Base-by-base conservation (phyloP, 2,888 invertebrate species). In the Apoda limacodes region DNA sequence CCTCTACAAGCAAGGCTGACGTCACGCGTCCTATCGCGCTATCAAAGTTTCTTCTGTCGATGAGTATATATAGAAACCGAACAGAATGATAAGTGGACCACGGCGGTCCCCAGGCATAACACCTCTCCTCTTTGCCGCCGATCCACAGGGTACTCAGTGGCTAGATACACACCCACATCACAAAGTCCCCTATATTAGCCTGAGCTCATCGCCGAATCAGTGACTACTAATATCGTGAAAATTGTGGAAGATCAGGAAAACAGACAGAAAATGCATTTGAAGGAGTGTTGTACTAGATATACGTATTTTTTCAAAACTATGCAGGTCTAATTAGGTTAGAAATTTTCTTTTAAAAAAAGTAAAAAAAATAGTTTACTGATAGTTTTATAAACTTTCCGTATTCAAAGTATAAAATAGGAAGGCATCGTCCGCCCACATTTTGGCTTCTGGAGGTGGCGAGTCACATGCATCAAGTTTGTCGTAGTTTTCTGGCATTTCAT, bases 341-440 rank as follows among this genome's bases (percentile, higher is more conserved):
- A 6, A 14, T 21, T 4, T 28, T 7, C 25, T 25, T 25, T 21
- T 25, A n/a, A n/a, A 13, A 13, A 11, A 12, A n/a, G 4, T 23
- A 17, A 6, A 14, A 5, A 13, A 23, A 19, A 6, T 10, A 20
- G 12, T 27, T 24, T n/a, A 9, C 21, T 25, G 22, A 31, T 23
- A 10, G 2, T 11, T 20, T 23, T 9, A 20, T 22, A 20, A 13
- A 25, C 5, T 13, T 21, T 12, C 4, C 9, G 22, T 36, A 14
- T 25, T 26, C 36, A 22, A 29, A 29, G 22, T 28, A 28, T 15
- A 45, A 46, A 50, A 9, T 19, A 13, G 1, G 58, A 57, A 7
- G 55, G 59, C 47, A 55, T 42, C 0, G 64, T 63, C 19, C 29
- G 51, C 0, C 60, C 57, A 24, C 55, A 54, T 10, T 39, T 47